These are phyloP conservation scores for Chalcosyrphus nemorum DNA, from an alignment of 2,888 invertebrate genomes.

Conservation along the genomic window DNA sequence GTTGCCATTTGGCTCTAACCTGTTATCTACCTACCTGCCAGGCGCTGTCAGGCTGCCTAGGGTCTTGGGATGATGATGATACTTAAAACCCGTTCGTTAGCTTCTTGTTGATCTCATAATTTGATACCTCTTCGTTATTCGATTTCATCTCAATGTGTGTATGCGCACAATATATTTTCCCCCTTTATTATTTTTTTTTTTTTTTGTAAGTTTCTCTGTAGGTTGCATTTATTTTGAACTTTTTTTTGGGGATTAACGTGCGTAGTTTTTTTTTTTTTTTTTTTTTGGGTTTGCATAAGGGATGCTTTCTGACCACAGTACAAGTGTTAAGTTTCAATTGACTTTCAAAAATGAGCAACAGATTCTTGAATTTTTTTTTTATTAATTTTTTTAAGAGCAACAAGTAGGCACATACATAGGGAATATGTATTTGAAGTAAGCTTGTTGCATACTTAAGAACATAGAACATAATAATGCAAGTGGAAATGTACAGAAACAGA, in stretches of 20 bases:
- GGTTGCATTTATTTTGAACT: not conserved
- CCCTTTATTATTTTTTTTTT: constrained; percentile 47
- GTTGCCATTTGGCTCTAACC: constrained; percentile 65
- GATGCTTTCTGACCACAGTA: constrained; percentile 38
- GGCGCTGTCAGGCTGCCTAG: constrained; percentile 67
- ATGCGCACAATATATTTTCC: constrained; percentile 52
- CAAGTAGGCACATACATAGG: too few relatives aligned
- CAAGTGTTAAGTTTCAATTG: constrained; percentile 46
- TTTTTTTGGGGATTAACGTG: constrained; percentile 27
- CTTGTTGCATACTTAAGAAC: too few relatives aligned
- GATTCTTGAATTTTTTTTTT: too few relatives aligned
- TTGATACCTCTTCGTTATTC: constrained; percentile 71
- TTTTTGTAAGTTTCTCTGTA: not conserved
- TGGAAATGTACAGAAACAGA: too few relatives aligned
- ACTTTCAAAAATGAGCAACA: not conserved
- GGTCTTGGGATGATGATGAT: constrained; percentile 70
- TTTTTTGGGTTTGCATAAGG: constrained; percentile 5
- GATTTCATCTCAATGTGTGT: constrained; percentile 63
- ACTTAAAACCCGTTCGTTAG: constrained; percentile 74
- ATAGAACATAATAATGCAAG: too few relatives aligned
- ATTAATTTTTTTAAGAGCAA: too few relatives aligned
- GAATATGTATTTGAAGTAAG: too few relatives aligned
- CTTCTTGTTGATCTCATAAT: constrained; percentile 74
- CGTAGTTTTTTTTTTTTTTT: constrained; percentile 20
- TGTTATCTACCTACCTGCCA: constrained; percentile 72